Conservation (phyloP, 2,113 vertebrate species). For the Cardinalis cardinalis region DNA sequence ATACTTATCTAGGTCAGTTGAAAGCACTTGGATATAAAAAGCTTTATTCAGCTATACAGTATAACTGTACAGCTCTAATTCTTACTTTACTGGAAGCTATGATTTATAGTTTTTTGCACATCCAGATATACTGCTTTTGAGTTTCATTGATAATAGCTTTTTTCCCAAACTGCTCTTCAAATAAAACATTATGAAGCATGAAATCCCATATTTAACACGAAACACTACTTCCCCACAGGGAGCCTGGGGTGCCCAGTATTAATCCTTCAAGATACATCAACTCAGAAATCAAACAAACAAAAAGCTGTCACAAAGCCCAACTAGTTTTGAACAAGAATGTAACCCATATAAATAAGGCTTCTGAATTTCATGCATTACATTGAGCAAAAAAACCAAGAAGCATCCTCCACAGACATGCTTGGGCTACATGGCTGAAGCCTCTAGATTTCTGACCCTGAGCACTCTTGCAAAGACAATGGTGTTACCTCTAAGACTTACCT, state of each 20-base stretch:
- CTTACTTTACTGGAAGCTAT: background rate
- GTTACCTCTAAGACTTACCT: conserved; percentile 82
- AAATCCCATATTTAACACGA: background rate
- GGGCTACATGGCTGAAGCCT: conserved; percentile 37
- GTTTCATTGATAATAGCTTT: background rate
- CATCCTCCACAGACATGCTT: conserved; percentile 45
- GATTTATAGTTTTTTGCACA: background rate
- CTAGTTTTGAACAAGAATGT: conserved; percentile 29
- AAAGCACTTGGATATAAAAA: background rate
- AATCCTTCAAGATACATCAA: background rate
- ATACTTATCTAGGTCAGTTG: background rate
- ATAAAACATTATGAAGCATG: background rate
- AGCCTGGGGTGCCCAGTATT: background rate
- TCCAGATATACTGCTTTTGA: background rate
- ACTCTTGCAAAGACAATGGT: conserved; percentile 53
- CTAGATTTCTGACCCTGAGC: conserved; percentile 36
- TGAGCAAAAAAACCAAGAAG: conserved; percentile 35
- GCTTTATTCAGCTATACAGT: background rate
- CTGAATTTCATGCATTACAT: conserved; percentile 66
- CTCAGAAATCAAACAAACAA: conserved; percentile 20
- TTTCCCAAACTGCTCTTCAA: conserved; percentile 12
- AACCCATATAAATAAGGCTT: conserved; percentile 4
- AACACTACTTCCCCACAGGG: background rate
- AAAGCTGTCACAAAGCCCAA: conserved; percentile 36
- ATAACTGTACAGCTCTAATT: background rate